phyloP scores from a whole-genome alignment of 2,113 vertebrate species.

The Vulpes lagopus region DNA sequence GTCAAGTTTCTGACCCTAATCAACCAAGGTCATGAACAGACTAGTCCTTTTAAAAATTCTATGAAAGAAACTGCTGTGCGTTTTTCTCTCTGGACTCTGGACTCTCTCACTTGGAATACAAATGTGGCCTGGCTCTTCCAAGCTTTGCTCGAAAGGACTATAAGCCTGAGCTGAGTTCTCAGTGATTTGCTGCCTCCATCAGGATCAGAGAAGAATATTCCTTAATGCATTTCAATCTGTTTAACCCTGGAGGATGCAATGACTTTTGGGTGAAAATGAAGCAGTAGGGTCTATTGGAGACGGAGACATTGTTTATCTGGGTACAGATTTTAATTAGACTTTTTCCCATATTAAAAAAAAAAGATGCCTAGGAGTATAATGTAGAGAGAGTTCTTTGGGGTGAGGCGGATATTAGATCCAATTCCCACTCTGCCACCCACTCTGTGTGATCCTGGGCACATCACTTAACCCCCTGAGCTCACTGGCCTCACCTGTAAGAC shows the following conservation, averaged over 20 bases:
- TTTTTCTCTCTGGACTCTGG: slow-evolving; percentile 5
- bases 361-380: background rate
- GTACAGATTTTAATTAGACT: background rate
- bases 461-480: background rate
- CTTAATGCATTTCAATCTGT: background rate
- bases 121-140: background rate
- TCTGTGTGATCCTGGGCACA: background rate
- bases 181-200: slow-evolving; percentile 89
- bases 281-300: background rate
- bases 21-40: slow-evolving; percentile 67
- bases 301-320: background rate
- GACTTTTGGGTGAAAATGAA: background rate
- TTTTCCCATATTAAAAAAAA: background rate
- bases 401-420: background rate
- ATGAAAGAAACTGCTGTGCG: slow-evolving; percentile 48
- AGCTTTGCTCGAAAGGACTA: background rate
- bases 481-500: background rate
- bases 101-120: background rate
- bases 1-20: slow-evolving; percentile 41
- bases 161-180: slow-evolving; percentile 66
- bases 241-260: background rate
- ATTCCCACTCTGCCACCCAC: background rate
- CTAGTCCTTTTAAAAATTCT: slow-evolving; percentile 47
- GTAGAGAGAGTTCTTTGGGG: background rate
- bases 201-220: slow-evolving; percentile 82